Evolutionary conservation across 2,797 vertebrate species (phyloP), one percentile per base, ranked within the genome.

Genomic region (Dipus sagitta): DNA sequence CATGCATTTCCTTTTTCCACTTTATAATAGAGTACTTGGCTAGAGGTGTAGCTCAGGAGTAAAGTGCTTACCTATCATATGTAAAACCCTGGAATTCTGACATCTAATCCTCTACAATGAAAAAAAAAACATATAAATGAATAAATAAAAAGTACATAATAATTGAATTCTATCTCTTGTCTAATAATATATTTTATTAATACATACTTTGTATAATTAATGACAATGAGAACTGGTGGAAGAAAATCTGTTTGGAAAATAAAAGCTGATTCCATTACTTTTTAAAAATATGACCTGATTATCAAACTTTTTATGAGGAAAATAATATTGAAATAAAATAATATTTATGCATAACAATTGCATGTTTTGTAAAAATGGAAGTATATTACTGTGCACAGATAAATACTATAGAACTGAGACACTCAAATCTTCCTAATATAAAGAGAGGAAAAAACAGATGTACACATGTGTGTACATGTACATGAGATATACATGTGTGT

Each of bases 131-230:
- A 64, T 6, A 6, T 21, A 15, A 21, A 64, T 9, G 4, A 64
- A 14, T 70, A 47, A 75, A 28, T 6, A 47, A 28, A 24, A 42
- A 74, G 2, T 74, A 42, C 24, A 42, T 52, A 67, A 30, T 14
- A 6, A 87, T 87, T 9, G 30, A 32, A 34, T 13, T 83, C 12
- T 67, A 72, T 92, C 4, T 70, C 20, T 2, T 47, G 24, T 10
- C n/a, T 83, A 12, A 88, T 77, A 26, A 30, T 87, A 84, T 84
- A 60, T 94, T 88, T 78, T 38, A 85, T 42, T 88, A 91, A 42
- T 26, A 21, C 4, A 47, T 75, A 17, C 23, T 74, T 26, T 74
- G 10, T 14, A 71, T 7, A 71, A 18, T 74, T 88, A 52, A 54
- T 84, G 70, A 38, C 64, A 87, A 62, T 62, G 89, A 67, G 20